These are phyloP conservation scores for Drosophila fungiperda DNA, from an alignment of 2,888 invertebrate genomes.

Conservation along the genomic window DNA sequence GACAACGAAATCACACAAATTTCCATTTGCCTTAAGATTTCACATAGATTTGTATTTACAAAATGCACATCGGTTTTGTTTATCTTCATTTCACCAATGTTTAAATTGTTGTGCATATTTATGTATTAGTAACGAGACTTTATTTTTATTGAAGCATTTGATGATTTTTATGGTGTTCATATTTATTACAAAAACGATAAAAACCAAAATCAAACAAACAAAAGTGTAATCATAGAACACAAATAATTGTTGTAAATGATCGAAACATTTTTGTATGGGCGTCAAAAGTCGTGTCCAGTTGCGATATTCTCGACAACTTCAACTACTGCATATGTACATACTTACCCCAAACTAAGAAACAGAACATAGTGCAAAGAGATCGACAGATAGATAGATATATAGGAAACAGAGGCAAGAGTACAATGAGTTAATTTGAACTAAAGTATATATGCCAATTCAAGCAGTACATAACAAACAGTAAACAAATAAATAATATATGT, in stretches of 20 bases:
- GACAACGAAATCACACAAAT: constrained; percentile 18
- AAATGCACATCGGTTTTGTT: constrained; percentile 15
- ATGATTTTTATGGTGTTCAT: constrained; percentile 84
- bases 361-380: constrained; percentile 32
- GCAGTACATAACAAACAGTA: constrained; percentile 22
- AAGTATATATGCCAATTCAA: constrained; percentile 28
- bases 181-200: constrained; percentile 27
- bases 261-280: constrained; percentile 31
- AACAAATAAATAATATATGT: constrained; percentile 15
- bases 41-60: constrained; percentile 14
- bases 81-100: constrained; percentile 9
- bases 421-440: constrained; percentile 3
- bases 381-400: constrained; percentile 8
- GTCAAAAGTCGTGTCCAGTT: constrained; percentile 35
- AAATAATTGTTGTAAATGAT: constrained; percentile 55
- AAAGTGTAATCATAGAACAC: constrained; percentile 4
- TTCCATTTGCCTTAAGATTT: constrained; percentile 1
- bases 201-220: constrained; percentile 27
- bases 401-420: constrained; percentile 8
- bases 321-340: constrained; percentile 50
- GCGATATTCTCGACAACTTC: constrained; percentile 45
- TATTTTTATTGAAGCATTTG: constrained; percentile 71
- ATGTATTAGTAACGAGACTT: constrained; percentile 18
- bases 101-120: constrained; percentile 32
- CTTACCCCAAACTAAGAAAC: constrained; percentile 66